A percentile compares a stretch with the other conserved stretches of the same genome.
Conservation (phyloP, 2,797 vertebrate species). For the Carduelis carduelis region DNA sequence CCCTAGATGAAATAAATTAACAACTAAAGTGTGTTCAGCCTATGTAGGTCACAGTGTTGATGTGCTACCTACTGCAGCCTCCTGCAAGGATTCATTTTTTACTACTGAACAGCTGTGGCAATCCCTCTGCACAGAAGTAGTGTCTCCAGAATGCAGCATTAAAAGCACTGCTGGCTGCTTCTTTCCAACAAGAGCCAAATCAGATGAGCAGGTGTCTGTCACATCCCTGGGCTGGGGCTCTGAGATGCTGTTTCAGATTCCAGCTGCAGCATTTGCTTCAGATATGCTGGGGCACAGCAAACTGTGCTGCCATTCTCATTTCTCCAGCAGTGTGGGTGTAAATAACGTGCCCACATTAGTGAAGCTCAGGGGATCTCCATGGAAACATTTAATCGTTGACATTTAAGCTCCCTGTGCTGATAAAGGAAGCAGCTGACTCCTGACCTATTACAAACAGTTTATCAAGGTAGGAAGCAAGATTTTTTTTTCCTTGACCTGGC, state of each 20-base stretch:
- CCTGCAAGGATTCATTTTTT: slow-evolving; percentile 27
- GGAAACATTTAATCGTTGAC: slow-evolving; percentile 75
- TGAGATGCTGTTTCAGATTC: background rate
- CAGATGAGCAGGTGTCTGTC: background rate
- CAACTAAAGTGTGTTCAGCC: background rate
- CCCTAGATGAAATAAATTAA: slow-evolving; percentile 15
- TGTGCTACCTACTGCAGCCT: background rate
- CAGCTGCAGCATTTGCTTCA: slow-evolving; percentile 15
- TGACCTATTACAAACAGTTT: slow-evolving; percentile 61
- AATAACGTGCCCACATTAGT: slow-evolving; percentile 63
- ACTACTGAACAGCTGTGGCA: background rate
- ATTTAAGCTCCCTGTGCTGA: slow-evolving; percentile 62
- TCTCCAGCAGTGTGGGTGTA: slow-evolving; percentile 58
- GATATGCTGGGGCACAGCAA: slow-evolving; percentile 9
- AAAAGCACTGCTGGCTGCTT: background rate
- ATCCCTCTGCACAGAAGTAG: background rate
- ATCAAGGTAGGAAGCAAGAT: slow-evolving; percentile 28
- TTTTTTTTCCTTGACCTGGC: background rate
- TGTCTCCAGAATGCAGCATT: background rate
- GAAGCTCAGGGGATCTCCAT: slow-evolving; percentile 71
- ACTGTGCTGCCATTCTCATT: slow-evolving; percentile 37
- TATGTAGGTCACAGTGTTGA: background rate
- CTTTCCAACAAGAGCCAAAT: background rate
- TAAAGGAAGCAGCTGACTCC: slow-evolving; percentile 51
- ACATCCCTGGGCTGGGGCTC: background rate